Conservation (phyloP, 2,888 invertebrate genomes). For the Pelosia muscerda region DNA sequence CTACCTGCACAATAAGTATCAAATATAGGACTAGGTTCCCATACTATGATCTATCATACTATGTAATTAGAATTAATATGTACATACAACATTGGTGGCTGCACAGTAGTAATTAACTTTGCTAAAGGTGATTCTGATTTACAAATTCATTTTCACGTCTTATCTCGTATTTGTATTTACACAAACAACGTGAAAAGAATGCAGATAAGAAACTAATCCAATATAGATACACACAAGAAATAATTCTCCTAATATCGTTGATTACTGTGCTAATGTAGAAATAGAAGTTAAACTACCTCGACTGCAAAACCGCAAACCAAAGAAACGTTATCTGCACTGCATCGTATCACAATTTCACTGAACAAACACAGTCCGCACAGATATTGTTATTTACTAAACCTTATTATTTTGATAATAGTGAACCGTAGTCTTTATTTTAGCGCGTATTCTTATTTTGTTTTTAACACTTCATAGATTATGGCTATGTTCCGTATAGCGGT, state of each 20-base stretch:
- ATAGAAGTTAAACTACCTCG: conserved; percentile 58
- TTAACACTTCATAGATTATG: conserved; percentile 28
- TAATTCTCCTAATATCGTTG: neutral
- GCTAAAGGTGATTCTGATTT: neutral
- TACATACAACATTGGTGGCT: too few species aligned
- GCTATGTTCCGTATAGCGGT: conserved; percentile 31
- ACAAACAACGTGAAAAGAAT: neutral
- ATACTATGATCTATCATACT: too few species aligned
- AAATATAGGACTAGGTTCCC: neutral
- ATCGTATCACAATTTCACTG: conserved; percentile 71
- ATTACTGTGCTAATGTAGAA: conserved; percentile 21
- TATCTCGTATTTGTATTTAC: conserved; percentile 4
- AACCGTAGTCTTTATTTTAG: conserved; percentile 28
- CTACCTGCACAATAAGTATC: neutral
- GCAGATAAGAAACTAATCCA: neutral
- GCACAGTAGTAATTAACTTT: neutral
- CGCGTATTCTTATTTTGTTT: conserved; percentile 34
- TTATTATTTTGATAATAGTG: conserved; percentile 8
- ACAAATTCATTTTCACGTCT: neutral
- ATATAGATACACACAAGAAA: neutral
- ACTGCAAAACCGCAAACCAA: conserved; percentile 73
- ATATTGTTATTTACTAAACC: conserved; percentile 22
- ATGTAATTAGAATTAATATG: too few species aligned
- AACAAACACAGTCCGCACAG: conserved; percentile 70
- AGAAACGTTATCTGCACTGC: conserved; percentile 74